Evolutionary conservation across 2,797 vertebrate genomes (phyloP).

Genomic region (Pantherophis alleghaniensis): DNA sequence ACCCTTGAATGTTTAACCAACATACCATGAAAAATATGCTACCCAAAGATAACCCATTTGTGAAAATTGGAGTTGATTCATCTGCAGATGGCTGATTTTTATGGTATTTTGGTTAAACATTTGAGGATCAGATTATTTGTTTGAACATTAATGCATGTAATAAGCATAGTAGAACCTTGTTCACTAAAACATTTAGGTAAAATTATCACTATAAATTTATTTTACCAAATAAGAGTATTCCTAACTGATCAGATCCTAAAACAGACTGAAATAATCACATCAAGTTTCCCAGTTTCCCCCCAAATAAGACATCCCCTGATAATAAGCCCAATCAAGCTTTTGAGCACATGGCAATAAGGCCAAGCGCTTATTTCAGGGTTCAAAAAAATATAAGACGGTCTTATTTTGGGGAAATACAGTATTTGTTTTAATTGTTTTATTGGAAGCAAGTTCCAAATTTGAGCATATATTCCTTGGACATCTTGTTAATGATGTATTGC

Average conservation of each 20-base stretch:
- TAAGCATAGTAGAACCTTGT: not conserved
- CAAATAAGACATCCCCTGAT: no score
- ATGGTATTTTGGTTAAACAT: not conserved
- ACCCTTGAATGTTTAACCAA: not conserved
- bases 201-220: not conserved
- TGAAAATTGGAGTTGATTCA: not conserved
- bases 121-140: not conserved
- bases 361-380: no score
- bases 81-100: not conserved
- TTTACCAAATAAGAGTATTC: conserved; percentile 39
- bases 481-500: conserved; percentile 22
- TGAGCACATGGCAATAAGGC: no score
- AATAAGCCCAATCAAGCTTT: no score
- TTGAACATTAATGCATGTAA: not conserved
- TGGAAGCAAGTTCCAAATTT: conserved; percentile 18
- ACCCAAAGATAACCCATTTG: not conserved
- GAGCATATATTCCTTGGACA: conserved; percentile 13
- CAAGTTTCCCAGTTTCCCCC: not conserved
- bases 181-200: not conserved
- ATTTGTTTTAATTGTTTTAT: conserved; percentile 6
- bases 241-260: conserved; percentile 29
- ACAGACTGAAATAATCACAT: not conserved
- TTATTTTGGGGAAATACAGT: no score
- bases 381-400: no score
- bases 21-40: not conserved